Base-by-base conservation (phyloP, 2,113 vertebrate species). In the Lamprologus lemairii region DNA sequence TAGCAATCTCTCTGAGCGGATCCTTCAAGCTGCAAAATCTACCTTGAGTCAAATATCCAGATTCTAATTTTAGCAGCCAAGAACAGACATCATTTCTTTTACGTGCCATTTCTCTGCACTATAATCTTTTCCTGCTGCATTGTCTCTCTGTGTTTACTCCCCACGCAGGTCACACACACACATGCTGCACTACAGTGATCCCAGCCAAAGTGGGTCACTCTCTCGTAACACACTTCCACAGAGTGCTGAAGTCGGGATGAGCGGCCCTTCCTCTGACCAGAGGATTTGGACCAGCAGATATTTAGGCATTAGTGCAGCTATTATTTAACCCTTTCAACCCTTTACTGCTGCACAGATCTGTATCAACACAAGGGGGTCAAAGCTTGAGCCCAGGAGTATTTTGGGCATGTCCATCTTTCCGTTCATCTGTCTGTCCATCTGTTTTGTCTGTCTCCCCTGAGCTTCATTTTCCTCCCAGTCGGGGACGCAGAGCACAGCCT, bases 151-250 rank as follows among this genome's bases (percentile, higher is more conserved):
- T 90, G 83, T 82, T 91, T 81, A 87, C 83, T 79, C 57, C 80
- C 47, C 33, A 42, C 58, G 5, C 84, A 87, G 78, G 89, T 91
- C 88, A 86, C 55, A 71, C 83, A 82, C 81, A 75, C 60, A 80
- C 79, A 68, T 55, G 37, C 53, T 68, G 26, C 58, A 80, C 84
- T 13, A 19, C 17, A 83, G 71, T 83, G 89, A 84, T 88, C 88
- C 89, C 49, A 82, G 47, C 31, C 57, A 88, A 93, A 93, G 88
- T 93, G 92, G 94, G 91, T 94, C 92, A 92, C 81, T 71, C 75
- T 84, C 85, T 88, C 13, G 49, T 82, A 87, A 88, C 91, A 87
- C 83, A 84, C 82, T 82, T 87, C 53, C 47, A 79, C 37, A 26
- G 63, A 88, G 87, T 31, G 68, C 83, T 71, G 85, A 86, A 86